Base-by-base conservation (phyloP, 2,113 vertebrate genomes). In the Pangasianodon gigas region DNA sequence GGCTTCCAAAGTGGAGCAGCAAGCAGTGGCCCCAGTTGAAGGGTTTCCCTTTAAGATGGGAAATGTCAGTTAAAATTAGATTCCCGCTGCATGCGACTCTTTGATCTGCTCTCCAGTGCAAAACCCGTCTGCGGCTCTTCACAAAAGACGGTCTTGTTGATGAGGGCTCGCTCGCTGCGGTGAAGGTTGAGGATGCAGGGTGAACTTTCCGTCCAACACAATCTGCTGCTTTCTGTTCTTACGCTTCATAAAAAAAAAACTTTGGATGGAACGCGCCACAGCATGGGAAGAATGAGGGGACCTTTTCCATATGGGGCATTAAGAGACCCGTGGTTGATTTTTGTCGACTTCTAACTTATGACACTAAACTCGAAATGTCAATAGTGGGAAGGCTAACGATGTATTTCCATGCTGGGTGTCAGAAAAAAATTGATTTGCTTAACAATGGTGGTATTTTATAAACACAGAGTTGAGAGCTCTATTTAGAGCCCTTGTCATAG, bases 41-140 rank as follows among this genome's bases (percentile, higher is more conserved):
- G 93, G 92, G 90, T 90, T 93, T 94, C 87, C 91, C 91, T 94
- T 93, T 91, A 94, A 94, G 93, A 94, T 94, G 92, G 95, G 93
- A 96, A 96, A 96, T 95, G 94, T 94, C 95, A 95, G 56, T 94
- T 95, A 94, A 95, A 96, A 95, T 96, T 95, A 95, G 93, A 95
- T 95, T 94, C 92, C 95, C 71, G 93, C 92, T 93, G 91, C 92
- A 95, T 91, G 52, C 92, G 93, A 95, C 92, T 93, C 93, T 95
- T 94, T 93, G 94, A 95, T 95, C 94, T 94, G 92, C 88, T 91
- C 92, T 93, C 89, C 56, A 56, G 65, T 87, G 92, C 92, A 92
- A 93, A 89, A 94, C 92, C 93, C 91, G 92, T 94, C 94, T 95
- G 94, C 94, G 84, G 89, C 44, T 88, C 60, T 91, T 91, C 84